Evolutionary conservation across 2,113 vertebrate species (phyloP), one percentile per base, ranked within the genome.

Genomic region (Electrona antarctica): DNA sequence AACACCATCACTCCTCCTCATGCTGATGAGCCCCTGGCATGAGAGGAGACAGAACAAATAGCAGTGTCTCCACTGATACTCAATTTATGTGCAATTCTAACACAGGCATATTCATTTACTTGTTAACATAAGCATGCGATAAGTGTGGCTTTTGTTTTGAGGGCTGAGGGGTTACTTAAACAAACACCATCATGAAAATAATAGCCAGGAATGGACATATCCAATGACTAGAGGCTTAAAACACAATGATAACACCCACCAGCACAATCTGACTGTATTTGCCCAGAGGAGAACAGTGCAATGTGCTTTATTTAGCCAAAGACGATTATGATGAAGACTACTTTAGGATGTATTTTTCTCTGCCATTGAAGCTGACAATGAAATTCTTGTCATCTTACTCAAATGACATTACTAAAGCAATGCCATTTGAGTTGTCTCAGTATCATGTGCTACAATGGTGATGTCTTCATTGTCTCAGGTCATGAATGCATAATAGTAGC

Each of bases 401-500:
- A 21, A 21, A 21, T 21, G 21, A 2, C 21, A 21, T 21, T 21
- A 54, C 64, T 60, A 45, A 60, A 50, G 72, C 33, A 76, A 69
- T 12, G 67, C 50, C 56, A 13, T 21, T 14, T 11, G 49, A 54
- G 79, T 77, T 80, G 76, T 75, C 8, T 69, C 14, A 45, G 51
- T 51, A 56, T 74, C 29, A 45, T 64, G 56, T 72, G 45, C 15
- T 65, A 60, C 80, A 74, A 77, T 87, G 85, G 68, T 80, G 77
- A 88, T 70, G 76, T 87, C 87, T 90, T 85, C 67, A 87, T 87
- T 80, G 69, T 78, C 63, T 67, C 67, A 60, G 21, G 47, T 14
- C 73, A 77, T 81, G 82, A 85, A 85, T 88, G 84, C 80, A 89
- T 90, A 79, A 83, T 41, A 41, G 33, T 41, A 41, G 33, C 33